Conservation (phyloP, 2,888 invertebrate species). For the Himalopsyche tibetana region DNA sequence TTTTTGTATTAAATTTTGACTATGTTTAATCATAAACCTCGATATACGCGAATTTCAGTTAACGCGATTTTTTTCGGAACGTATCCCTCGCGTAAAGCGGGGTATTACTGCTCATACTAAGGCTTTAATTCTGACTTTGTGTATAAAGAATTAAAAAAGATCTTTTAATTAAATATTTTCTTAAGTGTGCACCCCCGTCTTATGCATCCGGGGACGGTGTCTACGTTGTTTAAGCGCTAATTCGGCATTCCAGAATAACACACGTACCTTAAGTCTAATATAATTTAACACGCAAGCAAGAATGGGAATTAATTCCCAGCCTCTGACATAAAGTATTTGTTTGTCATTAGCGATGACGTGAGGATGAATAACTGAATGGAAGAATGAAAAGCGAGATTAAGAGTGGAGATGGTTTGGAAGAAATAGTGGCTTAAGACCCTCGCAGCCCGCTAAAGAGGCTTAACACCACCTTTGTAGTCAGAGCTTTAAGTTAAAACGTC, state of each 20-base stretch:
- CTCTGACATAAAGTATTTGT: conserved; percentile 20
- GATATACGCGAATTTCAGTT: too few relatives aligned
- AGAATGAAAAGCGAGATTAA: conserved; percentile 5
- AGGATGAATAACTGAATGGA: background rate
- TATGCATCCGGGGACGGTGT: background rate
- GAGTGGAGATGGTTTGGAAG: background rate
- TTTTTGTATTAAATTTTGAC: too few relatives aligned
- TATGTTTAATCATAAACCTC: too few relatives aligned
- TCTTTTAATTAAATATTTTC: too few relatives aligned
- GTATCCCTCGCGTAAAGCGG: too few relatives aligned
- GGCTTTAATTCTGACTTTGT: too few relatives aligned
- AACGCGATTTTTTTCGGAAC: too few relatives aligned
- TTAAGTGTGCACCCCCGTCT: too few relatives aligned
- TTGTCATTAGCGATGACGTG: conserved; percentile 30
- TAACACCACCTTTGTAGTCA: background rate
- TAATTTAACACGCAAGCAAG: conserved; percentile 34
- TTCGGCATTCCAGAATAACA: conserved; percentile 16
- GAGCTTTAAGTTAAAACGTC: background rate
- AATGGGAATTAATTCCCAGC: conserved; percentile 4
- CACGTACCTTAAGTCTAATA: background rate
- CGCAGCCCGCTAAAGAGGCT: background rate
- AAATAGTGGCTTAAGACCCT: background rate
- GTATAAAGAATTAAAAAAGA: too few relatives aligned
- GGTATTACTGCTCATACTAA: too few relatives aligned
- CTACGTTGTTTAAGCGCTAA: background rate